Base-by-base conservation (phyloP, 2,888 invertebrate genomes). In the Monoplex corrugatus region DNA sequence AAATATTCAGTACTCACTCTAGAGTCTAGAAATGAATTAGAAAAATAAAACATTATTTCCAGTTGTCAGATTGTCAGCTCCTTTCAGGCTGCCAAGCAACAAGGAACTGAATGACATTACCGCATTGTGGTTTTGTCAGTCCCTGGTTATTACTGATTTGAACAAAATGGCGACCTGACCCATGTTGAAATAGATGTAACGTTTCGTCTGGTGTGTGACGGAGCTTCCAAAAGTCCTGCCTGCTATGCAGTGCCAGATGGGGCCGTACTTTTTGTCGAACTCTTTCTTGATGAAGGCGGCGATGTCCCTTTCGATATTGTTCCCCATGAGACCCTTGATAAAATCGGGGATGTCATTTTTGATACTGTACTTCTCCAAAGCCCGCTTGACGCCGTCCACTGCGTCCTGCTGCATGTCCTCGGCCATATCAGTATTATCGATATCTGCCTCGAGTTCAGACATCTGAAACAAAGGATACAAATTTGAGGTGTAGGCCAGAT, bases 341-440 rank as follows among this genome's bases (percentile, higher is more conserved):
- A n/a, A n/a, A n/a, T n/a, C n/a, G n/a, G n/a, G n/a, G n/a, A n/a
- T n/a, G n/a, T n/a, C n/a, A n/a, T 99, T 99, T 97, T 99, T 99
- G 99, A 99, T 99, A 96, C 99, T 99, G 96, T 98, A 99, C 96
- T 99, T 99, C 96, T 99, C 99, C 92, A 99, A 97, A 50, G 99
- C 99, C 96, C 99, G 99, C 92, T 99, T 99, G 99, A n/a, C 99
- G 96, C 99, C 99, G 96, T 99, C 99, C 44, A 99, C 99, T 94
- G 99, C 99, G 96, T 99, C 99, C 96, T 99, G 99, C 97, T 99
- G 99, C 99, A 99, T 99, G 97, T 99, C 99, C 97, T 99, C 99
- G 95, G 98, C 98, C 99, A 99, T 99, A 97, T 99, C 99, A 95
- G 99, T 99, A 97, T 99, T 99, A 97, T 99, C 99, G 96, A 99